phyloP scores from a whole-genome alignment of 2,888 invertebrate genomes.

The Eupithecia subumbrata region DNA sequence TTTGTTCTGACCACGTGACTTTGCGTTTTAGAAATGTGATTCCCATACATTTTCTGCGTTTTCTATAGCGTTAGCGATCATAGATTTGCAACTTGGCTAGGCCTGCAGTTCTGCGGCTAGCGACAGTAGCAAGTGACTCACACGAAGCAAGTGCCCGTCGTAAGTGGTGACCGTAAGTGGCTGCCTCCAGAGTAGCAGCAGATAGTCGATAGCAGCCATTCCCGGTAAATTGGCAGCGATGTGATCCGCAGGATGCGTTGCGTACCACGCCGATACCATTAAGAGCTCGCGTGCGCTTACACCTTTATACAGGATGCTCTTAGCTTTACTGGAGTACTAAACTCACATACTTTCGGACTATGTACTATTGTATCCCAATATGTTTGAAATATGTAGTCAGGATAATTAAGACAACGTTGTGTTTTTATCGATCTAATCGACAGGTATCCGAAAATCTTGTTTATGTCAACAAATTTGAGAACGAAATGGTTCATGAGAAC shows the following conservation, averaged over 20 bases:
- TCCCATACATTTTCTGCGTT: too few relatives aligned
- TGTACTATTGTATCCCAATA: background rate
- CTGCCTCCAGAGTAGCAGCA: background rate
- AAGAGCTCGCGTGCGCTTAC: conserved; percentile 63
- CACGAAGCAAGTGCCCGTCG: background rate
- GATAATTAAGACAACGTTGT: background rate
- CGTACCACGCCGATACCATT: conserved; percentile 59
- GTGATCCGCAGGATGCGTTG: conserved; percentile 61
- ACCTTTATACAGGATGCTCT: conserved; percentile 49
- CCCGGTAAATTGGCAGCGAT: conserved; percentile 39
- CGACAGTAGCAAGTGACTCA: background rate
- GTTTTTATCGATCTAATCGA: background rate
- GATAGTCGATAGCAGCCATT: conserved; percentile 19
- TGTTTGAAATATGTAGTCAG: background rate
- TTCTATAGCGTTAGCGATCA: too few relatives aligned
- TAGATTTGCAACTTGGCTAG: too few relatives aligned
- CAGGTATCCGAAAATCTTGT: background rate
- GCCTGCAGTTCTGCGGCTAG: too few relatives aligned
- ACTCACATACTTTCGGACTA: background rate
- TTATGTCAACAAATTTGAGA: background rate
- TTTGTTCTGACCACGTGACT: too few relatives aligned
- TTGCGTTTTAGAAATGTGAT: too few relatives aligned
- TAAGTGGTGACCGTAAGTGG: conserved; percentile 11
- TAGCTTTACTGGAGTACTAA: background rate
- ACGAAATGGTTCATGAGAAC: background rate